phyloP scores from a whole-genome alignment of 2,797 vertebrate species.

The Varecia variegata region DNA sequence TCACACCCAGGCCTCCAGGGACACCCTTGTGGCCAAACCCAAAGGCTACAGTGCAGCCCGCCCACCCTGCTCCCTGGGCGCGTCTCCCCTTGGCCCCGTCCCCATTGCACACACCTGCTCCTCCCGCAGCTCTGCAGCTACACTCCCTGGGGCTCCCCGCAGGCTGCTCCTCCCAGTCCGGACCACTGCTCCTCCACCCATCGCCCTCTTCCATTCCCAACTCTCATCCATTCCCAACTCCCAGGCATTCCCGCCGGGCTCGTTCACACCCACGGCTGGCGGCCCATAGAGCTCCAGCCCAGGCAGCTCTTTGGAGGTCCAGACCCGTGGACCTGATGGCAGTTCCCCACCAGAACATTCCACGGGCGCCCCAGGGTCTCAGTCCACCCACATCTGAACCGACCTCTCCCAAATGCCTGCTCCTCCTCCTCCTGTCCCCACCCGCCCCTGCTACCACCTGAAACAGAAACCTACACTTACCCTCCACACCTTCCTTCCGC shows the following conservation, averaged over 20 bases:
- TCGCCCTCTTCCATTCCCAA: accelerated
- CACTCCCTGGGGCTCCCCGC: accelerated
- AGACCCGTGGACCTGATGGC: accelerated
- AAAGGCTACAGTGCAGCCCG: not conserved
- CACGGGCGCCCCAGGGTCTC: not conserved
- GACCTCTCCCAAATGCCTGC: not conserved
- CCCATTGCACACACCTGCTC: accelerated
- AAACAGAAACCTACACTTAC: accelerated
- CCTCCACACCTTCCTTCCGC: accelerated
- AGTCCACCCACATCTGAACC: accelerated
- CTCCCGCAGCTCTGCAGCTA: not conserved
- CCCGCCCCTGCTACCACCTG: accelerated
- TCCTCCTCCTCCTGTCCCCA: accelerated
- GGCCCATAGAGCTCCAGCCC: too few species aligned
- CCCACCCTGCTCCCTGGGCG: not conserved
- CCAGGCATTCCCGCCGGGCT: accelerated
- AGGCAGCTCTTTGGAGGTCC: not conserved
- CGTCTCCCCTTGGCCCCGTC: accelerated
- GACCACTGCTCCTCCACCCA: not conserved
- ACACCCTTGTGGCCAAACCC: not conserved
- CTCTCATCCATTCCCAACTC: not conserved
- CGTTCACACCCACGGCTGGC: accelerated
- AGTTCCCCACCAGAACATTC: not conserved
- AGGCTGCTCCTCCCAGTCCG: not conserved
- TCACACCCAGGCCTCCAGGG: not conserved